phyloP scores from a whole-genome alignment of 2,797 vertebrate genomes.

The Champsocephalus gunnari region DNA sequence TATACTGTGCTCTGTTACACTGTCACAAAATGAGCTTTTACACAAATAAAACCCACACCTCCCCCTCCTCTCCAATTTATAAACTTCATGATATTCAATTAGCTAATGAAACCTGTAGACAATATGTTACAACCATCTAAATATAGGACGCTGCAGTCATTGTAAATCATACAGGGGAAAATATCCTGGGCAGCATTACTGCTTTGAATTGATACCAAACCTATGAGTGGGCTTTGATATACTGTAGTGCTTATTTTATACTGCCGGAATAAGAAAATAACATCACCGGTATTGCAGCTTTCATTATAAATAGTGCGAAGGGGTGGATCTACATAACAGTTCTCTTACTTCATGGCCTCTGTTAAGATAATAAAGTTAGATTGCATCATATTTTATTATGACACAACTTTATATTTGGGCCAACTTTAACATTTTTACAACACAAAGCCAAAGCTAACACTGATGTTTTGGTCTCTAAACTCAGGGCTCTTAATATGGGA shows the following conservation, averaged over 20 bases:
- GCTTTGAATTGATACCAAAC: constrained; percentile 36
- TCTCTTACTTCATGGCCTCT: not conserved
- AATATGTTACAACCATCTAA: not conserved
- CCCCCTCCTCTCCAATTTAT: constrained; percentile 45
- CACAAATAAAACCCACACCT: constrained; percentile 83
- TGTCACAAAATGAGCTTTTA: not conserved
- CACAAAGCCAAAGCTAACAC: not conserved
- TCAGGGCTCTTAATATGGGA: not conserved
- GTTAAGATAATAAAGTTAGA: constrained; percentile 3
- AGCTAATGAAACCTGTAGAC: constrained; percentile 17
- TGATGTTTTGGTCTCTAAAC: constrained; percentile 5
- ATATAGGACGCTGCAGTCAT: constrained; percentile 36
- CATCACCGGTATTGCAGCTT: constrained; percentile 6
- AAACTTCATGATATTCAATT: constrained; percentile 50
- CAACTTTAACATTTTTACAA: not conserved
- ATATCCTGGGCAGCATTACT: constrained; percentile 39
- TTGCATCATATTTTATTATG: constrained; percentile 18
- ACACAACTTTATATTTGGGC: not conserved
- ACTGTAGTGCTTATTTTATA: constrained; percentile 24
- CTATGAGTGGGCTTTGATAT: constrained; percentile 39
- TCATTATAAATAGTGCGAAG: not conserved
- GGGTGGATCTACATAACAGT: not conserved
- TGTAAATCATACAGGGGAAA: constrained; percentile 49
- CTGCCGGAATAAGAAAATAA: constrained; percentile 20
- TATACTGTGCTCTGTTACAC: not conserved